These are phyloP conservation scores for Apantesis nais DNA, from an alignment of 2,888 invertebrate species.

Conservation along the genomic window DNA sequence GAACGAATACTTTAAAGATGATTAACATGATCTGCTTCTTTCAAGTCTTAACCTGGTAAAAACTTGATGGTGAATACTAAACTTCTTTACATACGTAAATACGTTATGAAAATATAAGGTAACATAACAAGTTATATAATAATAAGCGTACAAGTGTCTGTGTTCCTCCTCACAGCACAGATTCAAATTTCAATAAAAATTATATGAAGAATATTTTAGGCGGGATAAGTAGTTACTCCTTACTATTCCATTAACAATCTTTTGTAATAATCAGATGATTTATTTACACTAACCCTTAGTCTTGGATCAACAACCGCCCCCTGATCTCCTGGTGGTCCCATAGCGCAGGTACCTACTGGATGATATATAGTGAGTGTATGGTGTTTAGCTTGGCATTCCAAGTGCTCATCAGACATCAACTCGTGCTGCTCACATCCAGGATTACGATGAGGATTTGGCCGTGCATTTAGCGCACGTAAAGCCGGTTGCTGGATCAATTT, in stretches of 20 bases:
- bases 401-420: conserved; percentile 90
- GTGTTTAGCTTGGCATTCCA: conserved; percentile 90
- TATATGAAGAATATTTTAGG: not conserved
- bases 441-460: conserved; percentile 87
- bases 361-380: conserved; percentile 93
- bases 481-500: conserved; percentile 86
- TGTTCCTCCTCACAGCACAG: not conserved
- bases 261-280: not conserved
- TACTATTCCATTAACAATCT: not conserved
- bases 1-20: too few species aligned
- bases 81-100: too few species aligned
- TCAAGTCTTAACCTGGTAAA: too few species aligned
- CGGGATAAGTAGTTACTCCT: not conserved
- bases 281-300: conserved; percentile 67
- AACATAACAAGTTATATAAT: not conserved
- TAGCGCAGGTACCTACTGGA: conserved; percentile 92
- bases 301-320: conserved; percentile 90
- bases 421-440: conserved; percentile 88
- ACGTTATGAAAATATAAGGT: not conserved
- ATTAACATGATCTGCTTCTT: too few species aligned
- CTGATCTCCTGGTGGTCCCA: conserved; percentile 87
- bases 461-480: conserved; percentile 86
- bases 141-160: not conserved
- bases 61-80: too few species aligned
- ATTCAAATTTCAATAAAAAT: too few species aligned